A percentile compares a stretch with the other conserved stretches of the same genome.
phyloP scores from a whole-genome alignment of 2,797 vertebrate genomes.

The Tadarida brasiliensis region DNA sequence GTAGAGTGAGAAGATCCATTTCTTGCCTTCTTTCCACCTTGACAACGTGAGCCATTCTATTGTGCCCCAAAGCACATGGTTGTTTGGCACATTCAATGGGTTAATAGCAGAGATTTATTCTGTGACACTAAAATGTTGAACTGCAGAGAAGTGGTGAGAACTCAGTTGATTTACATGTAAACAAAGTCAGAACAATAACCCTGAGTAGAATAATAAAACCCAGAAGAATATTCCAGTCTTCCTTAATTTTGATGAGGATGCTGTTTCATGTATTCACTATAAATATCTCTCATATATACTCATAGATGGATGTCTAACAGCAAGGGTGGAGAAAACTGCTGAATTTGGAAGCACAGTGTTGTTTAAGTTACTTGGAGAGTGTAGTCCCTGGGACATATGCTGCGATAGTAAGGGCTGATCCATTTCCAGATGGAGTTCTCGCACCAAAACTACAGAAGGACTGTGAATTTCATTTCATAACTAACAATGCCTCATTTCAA shows the following conservation, averaged over 20 bases:
- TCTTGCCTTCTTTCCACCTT: neutral
- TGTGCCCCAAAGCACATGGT: neutral
- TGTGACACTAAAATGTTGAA: neutral
- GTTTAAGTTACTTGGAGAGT: neutral
- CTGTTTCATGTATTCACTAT: conserved; percentile 44
- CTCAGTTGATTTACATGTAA: neutral
- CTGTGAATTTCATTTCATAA: conserved; percentile 69
- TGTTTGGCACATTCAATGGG: neutral
- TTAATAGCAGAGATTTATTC: neutral
- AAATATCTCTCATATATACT: conserved; percentile 54
- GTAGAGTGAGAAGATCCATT: neutral
- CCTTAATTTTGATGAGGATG: neutral
- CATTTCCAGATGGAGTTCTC: conserved; percentile 51
- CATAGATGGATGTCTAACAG: neutral
- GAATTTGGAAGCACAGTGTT: conserved; percentile 42
- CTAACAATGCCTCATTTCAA: conserved; percentile 70
- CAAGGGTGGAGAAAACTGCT: conserved; percentile 2
- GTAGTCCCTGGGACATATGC: conserved; percentile 34
- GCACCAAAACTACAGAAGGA: conserved; percentile 48
- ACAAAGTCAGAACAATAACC: neutral
- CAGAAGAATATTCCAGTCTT: neutral
- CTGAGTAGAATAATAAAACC: neutral
- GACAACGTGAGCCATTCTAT: neutral
- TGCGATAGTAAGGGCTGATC: conserved; percentile 4
- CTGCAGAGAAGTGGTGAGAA: neutral